Evolutionary conservation across 2,888 invertebrate genomes (phyloP).

Genomic region (Cheilosia scutellata): DNA sequence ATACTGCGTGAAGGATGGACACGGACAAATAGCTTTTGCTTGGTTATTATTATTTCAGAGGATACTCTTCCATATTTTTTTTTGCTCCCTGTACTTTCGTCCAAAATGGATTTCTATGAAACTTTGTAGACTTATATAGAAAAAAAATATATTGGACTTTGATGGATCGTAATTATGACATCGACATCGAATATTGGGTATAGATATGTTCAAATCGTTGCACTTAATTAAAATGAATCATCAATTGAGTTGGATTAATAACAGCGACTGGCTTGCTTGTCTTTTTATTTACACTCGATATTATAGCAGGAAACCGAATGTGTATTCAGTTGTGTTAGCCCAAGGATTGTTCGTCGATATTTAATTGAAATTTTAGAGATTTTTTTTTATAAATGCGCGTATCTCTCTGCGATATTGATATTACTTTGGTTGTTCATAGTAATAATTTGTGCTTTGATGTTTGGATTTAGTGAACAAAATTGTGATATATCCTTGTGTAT

Average conservation of each 20-base stretch:
- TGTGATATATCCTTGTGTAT: too few relatives aligned
- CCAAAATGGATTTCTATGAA: conserved; percentile 49
- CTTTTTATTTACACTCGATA: conserved; percentile 13
- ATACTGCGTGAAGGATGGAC: conserved; percentile 57
- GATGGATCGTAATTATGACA: conserved; percentile 73
- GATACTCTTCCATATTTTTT: conserved; percentile 16
- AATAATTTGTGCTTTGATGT: conserved; percentile 23
- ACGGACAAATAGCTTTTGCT: conserved; percentile 49
- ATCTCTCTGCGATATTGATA: conserved; percentile 5
- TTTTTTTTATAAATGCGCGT: background rate
- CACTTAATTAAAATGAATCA: conserved; percentile 72
- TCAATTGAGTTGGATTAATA: conserved; percentile 70
- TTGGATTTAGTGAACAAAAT: background rate
- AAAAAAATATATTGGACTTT: conserved; percentile 44
- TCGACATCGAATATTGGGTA: conserved; percentile 70
- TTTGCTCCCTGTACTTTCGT: conserved; percentile 27
- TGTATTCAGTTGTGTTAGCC: background rate
- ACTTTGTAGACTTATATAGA: conserved; percentile 53
- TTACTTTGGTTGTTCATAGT: conserved; percentile 4
- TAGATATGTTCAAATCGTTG: conserved; percentile 15
- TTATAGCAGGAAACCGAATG: conserved; percentile 13
- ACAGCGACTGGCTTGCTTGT: conserved; percentile 38
- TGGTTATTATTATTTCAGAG: conserved; percentile 63
- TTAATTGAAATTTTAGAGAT: conserved; percentile 29
- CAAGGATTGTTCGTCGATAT: conserved; percentile 22